These are phyloP conservation scores for Drosophila kuntzei DNA, from an alignment of 2,888 invertebrate species.

Conservation along the genomic window DNA sequence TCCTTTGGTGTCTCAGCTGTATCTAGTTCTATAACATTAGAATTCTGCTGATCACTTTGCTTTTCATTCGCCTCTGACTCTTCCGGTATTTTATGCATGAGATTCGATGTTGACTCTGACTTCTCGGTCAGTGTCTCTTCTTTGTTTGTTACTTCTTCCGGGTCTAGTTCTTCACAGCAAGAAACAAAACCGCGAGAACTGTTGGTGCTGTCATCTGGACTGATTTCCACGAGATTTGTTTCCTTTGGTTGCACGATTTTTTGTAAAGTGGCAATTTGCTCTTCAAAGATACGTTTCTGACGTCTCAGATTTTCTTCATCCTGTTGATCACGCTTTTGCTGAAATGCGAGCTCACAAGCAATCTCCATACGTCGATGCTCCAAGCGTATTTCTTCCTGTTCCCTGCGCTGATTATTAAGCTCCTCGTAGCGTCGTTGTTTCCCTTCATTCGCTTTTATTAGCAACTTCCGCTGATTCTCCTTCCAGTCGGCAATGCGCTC, in stretches of 20 bases:
- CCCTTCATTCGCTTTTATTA: constrained; percentile 57
- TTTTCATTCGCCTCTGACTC: not conserved
- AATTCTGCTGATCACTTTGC: constrained; percentile 60
- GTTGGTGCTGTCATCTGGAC: constrained; percentile 53
- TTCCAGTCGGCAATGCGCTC: constrained; percentile 81
- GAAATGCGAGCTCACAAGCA: constrained; percentile 71
- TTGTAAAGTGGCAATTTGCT: constrained; percentile 32
- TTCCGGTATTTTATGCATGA: not conserved
- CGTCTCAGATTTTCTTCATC: constrained; percentile 72
- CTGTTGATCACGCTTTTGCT: constrained; percentile 69
- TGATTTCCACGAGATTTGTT: constrained; percentile 3
- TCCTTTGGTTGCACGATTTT: not conserved
- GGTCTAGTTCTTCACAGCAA: constrained; percentile 37
- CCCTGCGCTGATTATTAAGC: constrained; percentile 74
- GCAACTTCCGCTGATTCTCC: constrained; percentile 63
- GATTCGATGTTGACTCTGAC: not conserved
- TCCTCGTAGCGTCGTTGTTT: constrained; percentile 76
- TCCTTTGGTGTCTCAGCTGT: constrained; percentile 63
- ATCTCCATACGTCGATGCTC: constrained; percentile 78
- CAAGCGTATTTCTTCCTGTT: constrained; percentile 75
- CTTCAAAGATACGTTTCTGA: constrained; percentile 59
- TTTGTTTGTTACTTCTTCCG: not conserved
- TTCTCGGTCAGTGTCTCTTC: not conserved
- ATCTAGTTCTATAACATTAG: constrained; percentile 72
- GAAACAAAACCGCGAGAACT: constrained; percentile 58